Conservation (phyloP, 2,797 vertebrate genomes). For the Tokudaia muenninki region DNA sequence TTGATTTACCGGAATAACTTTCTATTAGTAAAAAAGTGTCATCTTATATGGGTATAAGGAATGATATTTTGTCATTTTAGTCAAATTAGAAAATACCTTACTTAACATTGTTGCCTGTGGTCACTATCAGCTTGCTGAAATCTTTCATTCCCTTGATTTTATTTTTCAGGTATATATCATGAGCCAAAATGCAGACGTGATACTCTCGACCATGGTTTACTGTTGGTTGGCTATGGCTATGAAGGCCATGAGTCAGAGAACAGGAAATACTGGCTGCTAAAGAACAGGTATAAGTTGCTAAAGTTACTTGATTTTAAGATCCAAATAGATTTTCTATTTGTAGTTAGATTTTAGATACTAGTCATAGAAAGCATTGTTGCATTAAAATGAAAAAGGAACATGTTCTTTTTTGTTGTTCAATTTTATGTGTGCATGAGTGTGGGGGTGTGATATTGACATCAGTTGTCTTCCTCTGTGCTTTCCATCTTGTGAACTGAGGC, state of each 20-base stretch:
- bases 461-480: neutral
- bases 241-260: conserved; percentile 89
- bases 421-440: neutral
- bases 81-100: neutral
- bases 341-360: neutral
- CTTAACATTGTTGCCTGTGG: neutral
- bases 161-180: conserved; percentile 93
- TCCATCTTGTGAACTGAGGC: neutral
- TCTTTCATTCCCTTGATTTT: neutral
- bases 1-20: neutral
- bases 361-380: neutral
- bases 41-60: neutral
- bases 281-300: conserved; percentile 92
- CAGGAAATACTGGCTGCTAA: conserved; percentile 96
- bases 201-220: conserved; percentile 93
- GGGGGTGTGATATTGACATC: too few species aligned
- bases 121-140: neutral
- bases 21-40: neutral
- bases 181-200: conserved; percentile 93
- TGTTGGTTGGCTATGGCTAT: conserved; percentile 95
- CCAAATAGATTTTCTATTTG: neutral
- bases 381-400: neutral
- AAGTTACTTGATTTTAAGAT: neutral
- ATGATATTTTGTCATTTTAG: neutral
- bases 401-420: neutral